Evolutionary conservation across 2,797 vertebrate genomes (phyloP), one percentile per base, ranked within the genome.

Genomic region (Garrulus glandarius): DNA sequence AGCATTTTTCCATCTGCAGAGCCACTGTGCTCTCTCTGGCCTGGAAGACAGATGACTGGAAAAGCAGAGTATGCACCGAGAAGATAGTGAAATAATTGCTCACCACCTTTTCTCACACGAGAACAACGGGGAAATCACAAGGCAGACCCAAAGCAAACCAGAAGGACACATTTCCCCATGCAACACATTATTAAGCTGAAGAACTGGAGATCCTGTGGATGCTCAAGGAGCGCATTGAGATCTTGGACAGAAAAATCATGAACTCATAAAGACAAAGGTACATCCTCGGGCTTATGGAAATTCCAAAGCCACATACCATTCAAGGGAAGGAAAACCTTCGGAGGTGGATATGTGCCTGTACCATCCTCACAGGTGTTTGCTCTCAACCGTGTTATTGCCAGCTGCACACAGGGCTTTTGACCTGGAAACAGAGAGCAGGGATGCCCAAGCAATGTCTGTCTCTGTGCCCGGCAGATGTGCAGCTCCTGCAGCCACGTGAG

Each of bases 371-470:
- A 50, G 44, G 41, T 15, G 5, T 21, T 29, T 27, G 36, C n/a
- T 47, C 59, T 34, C 13, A 26, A n/a, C 11, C 1, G 0, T 2
- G 9, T 55, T 44, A 24, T 0, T 9, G 39, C 44, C 16, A 39
- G 55, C 44, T 22, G 26, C 41, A 80, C 19, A 27, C 0, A 2
- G 69, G 27, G 36, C 26, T 64, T 67, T 34, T 15, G 29, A 21
- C 52, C 13, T 27, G 46, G 68, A 44, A 68, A 52, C 27, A 53
- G 12, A 37, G 32, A 64, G 27, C 39, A 57, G 29, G 12, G 47
- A 64, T 7, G 26, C 27, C 43, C 6, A 2, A 67, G 80, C 43
- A 30, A 39, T 1, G 4, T 16, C 37, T 17, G 30, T 13, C 55
- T 43, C 8, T 2, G 0, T 16, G 32, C 7, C 46, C 75, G 61